Conservation (phyloP, 2,113 vertebrate genomes). For the Catharus bicknelli region DNA sequence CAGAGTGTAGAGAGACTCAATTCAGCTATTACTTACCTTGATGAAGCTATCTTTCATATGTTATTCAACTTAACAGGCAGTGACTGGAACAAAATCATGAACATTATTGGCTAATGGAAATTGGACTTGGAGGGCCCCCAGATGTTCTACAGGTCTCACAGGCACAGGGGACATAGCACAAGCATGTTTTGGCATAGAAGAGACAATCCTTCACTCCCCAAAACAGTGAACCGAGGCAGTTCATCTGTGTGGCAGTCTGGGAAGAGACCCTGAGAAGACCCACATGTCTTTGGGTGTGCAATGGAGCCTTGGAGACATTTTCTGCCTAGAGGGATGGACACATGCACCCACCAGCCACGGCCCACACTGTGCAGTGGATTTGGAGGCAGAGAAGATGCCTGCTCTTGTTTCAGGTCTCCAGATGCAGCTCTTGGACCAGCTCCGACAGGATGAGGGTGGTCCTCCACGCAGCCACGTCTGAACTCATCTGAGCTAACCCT, state of each 20-base stretch:
- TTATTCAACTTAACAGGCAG: background rate
- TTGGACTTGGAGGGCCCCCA: background rate
- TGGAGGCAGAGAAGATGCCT: rapidly evolving
- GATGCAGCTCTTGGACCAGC: background rate
- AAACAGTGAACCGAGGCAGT: rapidly evolving
- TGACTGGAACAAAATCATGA: slow-evolving; percentile 29
- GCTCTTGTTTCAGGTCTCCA: background rate
- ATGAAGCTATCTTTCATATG: background rate
- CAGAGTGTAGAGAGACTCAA: background rate
- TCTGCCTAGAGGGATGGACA: background rate
- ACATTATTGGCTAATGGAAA: slow-evolving; percentile 17
- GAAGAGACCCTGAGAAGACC: background rate
- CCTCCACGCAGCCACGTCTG: background rate
- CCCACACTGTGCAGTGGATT: background rate
- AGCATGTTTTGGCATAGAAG: background rate
- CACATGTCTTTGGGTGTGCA: rapidly evolving
- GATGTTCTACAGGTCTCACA: background rate
- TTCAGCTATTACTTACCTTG: slow-evolving; percentile 1
- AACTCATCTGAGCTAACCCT: slow-evolving; percentile 28
- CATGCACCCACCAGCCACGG: background rate
- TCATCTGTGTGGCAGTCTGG: background rate
- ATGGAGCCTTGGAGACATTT: background rate
- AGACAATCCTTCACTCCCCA: background rate
- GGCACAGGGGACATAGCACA: background rate
- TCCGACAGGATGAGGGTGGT: background rate